Conservation (phyloP, 2,888 invertebrate genomes). For the Parelbella ahira region DNA sequence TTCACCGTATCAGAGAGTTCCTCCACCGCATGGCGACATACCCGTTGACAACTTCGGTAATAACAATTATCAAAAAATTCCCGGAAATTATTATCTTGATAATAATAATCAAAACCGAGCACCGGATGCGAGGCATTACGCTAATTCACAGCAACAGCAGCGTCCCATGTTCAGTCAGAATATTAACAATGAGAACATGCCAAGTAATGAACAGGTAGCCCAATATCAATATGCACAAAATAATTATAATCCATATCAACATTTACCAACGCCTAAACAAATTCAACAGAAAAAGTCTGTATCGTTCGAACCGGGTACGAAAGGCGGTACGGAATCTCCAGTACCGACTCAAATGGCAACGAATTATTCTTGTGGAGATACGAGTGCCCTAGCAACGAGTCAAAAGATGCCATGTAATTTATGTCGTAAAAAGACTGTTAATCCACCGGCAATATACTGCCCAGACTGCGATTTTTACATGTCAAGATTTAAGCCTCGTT, state of each 20-base stretch:
- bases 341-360: constrained; percentile 62
- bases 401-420: constrained; percentile 89
- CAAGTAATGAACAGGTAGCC: constrained; percentile 44
- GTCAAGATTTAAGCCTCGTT: constrained; percentile 88
- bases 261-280: constrained; percentile 81
- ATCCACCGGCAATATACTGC: constrained; percentile 90
- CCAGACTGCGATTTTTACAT: constrained; percentile 96
- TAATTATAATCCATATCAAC: constrained; percentile 82
- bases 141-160: constrained; percentile 57
- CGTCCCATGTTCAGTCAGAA: constrained; percentile 63
- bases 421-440: constrained; percentile 91
- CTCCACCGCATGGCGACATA: constrained; percentile 77
- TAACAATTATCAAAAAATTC: constrained; percentile 60
- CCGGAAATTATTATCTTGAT: constrained; percentile 61
- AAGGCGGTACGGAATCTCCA: constrained; percentile 81
- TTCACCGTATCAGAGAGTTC: constrained; percentile 82
- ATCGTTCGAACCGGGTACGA: constrained; percentile 87
- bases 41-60: constrained; percentile 58
- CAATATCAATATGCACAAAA: constrained; percentile 61
- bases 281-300: constrained; percentile 83
- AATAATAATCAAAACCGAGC: constrained; percentile 45
- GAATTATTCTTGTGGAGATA: constrained; percentile 47
- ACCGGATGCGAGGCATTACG: constrained; percentile 55
- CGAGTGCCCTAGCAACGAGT: constrained; percentile 43
- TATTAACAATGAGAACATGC: constrained; percentile 44